Conservation (phyloP, 2,113 vertebrate species). For the Daubentonia madagascariensis region DNA sequence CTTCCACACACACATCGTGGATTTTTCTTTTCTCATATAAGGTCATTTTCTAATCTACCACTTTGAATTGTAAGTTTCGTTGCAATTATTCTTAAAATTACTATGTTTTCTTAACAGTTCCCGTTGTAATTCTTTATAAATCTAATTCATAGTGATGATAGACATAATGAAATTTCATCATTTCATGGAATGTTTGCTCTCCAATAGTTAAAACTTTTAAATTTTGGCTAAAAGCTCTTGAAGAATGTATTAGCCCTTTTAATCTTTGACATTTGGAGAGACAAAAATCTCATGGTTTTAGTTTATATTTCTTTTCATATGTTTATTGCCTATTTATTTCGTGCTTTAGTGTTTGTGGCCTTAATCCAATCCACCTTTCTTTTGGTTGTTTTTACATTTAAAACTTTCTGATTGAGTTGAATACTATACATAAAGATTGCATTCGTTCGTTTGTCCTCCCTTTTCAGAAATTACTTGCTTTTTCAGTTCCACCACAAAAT, state of each 20-base stretch:
- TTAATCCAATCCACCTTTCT: not conserved
- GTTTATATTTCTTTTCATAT: not conserved
- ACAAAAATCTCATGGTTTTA: not conserved
- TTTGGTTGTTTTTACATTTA: not conserved
- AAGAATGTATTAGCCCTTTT: not conserved
- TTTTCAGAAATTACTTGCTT: not conserved
- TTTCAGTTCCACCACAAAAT: not conserved
- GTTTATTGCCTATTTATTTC: not conserved
- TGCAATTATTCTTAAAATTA: not conserved
- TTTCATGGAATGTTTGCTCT: not conserved
- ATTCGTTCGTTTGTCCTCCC: not conserved
- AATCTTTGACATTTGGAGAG: not conserved
- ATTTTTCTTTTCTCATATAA: not conserved
- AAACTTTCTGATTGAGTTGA: not conserved
- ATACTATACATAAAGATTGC: not conserved
- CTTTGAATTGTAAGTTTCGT: conserved; percentile 23
- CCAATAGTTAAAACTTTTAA: conserved; percentile 3
- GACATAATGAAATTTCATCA: not conserved
- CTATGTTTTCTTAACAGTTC: conserved; percentile 11
- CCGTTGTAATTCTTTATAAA: not conserved
- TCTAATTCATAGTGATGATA: not conserved
- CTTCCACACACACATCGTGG: not conserved
- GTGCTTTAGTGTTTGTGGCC: not conserved
- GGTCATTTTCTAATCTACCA: not conserved
- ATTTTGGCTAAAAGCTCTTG: not conserved